Percentiles rank a stretch among this genome's conserved stretches.
Conservation (phyloP, 2,797 vertebrate genomes). For the Acanthurus lineatus region DNA sequence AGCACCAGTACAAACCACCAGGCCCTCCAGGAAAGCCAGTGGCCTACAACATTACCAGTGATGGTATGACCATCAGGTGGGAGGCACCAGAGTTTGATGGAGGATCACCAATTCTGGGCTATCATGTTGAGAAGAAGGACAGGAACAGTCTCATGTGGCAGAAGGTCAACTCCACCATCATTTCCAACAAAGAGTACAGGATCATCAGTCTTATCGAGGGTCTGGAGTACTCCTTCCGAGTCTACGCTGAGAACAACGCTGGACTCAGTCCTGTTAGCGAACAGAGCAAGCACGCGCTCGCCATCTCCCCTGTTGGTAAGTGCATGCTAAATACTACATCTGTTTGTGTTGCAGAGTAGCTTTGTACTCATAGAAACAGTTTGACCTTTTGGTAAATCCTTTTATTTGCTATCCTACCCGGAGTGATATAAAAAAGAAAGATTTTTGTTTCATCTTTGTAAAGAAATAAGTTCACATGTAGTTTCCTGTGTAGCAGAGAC, state of each 20-base stretch:
- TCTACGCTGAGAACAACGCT: conserved; percentile 96
- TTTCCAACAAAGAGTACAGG: conserved; percentile 95
- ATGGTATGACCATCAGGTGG: conserved; percentile 97
- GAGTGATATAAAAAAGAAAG: not conserved
- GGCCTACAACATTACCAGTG: conserved; percentile 93
- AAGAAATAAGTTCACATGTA: not conserved
- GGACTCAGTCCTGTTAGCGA: conserved; percentile 94
- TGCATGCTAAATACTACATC: conserved; percentile 34
- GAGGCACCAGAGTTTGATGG: conserved; percentile 95
- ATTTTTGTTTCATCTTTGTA: conserved; percentile 1
- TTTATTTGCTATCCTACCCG: not conserved
- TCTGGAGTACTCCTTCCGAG: conserved; percentile 97
- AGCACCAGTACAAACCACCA: conserved; percentile 97
- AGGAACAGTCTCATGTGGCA: conserved; percentile 98
- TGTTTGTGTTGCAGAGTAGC: not conserved
- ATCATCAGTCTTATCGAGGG: conserved; percentile 93
- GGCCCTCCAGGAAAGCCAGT: conserved; percentile 95
- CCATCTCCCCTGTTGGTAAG: conserved; percentile 98
- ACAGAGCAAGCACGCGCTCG: conserved; percentile 95
- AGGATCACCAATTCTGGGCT: conserved; percentile 94
- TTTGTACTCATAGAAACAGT: no score
- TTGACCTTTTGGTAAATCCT: not conserved
- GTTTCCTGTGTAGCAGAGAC: not conserved
- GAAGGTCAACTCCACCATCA: conserved; percentile 91
- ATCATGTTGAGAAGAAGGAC: conserved; percentile 98